Base-by-base conservation (phyloP, 2,797 vertebrate genomes). In the Melanotaenia boesemani region DNA sequence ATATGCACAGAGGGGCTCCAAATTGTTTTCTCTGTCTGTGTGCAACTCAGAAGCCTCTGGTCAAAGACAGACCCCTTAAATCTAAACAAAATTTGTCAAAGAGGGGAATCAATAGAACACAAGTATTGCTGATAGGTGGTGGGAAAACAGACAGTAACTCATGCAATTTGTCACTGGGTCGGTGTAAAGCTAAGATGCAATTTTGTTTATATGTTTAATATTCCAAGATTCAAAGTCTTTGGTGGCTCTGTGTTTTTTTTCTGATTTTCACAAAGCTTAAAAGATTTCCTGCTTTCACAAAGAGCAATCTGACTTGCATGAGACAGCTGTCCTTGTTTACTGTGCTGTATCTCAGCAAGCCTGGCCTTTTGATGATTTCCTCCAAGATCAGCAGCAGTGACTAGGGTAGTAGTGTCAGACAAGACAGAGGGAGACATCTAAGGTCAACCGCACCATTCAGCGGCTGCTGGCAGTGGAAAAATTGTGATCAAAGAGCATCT, bases 401-500 rank as follows among this genome's bases (percentile, higher is more conserved):
- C 82, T 65, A 63, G 60, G 20, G 77, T 72, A 72, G 83, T 64
- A 67, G 57, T 86, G 67, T 80, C 50, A 52, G 71, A 77, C 73
- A 84, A 86, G 79, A 85, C 69, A 79, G 70, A 75, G 57, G 72
- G 50, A 69, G 84, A 81, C 82, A 82, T 83, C 76, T 73, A 83
- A 88, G 85, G 86, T 92, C 85, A 87, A 67, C 60, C 63, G 9
- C 79, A 77, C 80, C 60, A 10, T 34, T 76, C 72, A 80, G 72
- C 30, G 60, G 36, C 71, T 70, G 68, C 67, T 83, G 72, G 76
- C 73, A 68, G 63, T 0, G 11, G 18, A 67, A 65, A 63, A 80
- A 61, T 28, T 54, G 52, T 82, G 86, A 92, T 93, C 89, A 93
- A 93, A 93, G 89, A 73, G 52, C 74, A 83, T 67, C 76, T 81